A percentile compares a stretch with the other conserved stretches of the same genome.
Evolutionary conservation across 2,113 vertebrate species (phyloP).

Genomic region (Anguilla japonica): DNA sequence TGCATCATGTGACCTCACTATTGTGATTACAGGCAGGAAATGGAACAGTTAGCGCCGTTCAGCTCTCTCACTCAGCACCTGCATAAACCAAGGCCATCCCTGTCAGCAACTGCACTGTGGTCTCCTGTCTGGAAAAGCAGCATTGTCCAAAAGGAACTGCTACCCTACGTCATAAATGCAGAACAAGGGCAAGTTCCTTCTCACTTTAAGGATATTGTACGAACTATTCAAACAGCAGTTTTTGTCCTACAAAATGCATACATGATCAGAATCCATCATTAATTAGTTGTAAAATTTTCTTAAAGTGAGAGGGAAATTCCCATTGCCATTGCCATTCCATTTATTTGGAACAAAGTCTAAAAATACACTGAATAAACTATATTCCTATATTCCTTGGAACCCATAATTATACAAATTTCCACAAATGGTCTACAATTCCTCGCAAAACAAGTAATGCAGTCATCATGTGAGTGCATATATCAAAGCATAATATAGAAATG

Average conservation of each 20-base stretch:
- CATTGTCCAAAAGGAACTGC: conserved; percentile 34
- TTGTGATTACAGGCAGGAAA: conserved; percentile 65
- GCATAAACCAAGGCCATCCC: conserved; percentile 57
- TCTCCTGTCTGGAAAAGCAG: conserved; percentile 20
- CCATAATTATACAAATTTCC: background rate
- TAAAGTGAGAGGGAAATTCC: too few species aligned
- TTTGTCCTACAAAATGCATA: too few species aligned
- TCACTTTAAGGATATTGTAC: background rate
- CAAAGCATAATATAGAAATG: background rate
- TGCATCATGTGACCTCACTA: conserved; percentile 61
- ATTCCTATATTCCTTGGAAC: background rate
- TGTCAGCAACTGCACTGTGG: conserved; percentile 66
- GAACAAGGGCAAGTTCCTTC: background rate
- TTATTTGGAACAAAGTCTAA: background rate
- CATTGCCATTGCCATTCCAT: too few species aligned
- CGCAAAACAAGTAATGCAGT: background rate
- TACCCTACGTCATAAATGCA: background rate
- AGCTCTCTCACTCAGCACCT: conserved; percentile 61
- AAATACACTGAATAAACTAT: background rate
- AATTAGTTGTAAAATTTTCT: too few species aligned
- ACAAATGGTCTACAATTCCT: background rate
- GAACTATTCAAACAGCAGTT: background rate
- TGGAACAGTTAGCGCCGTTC: conserved; percentile 48
- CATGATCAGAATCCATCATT: too few species aligned
- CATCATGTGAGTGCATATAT: background rate